Percentiles rank a stretch among this genome's conserved stretches.
These are phyloP conservation scores for Episyrphus balteatus DNA, from an alignment of 1,140 invertebrate genomes.

Conservation along the genomic window DNA sequence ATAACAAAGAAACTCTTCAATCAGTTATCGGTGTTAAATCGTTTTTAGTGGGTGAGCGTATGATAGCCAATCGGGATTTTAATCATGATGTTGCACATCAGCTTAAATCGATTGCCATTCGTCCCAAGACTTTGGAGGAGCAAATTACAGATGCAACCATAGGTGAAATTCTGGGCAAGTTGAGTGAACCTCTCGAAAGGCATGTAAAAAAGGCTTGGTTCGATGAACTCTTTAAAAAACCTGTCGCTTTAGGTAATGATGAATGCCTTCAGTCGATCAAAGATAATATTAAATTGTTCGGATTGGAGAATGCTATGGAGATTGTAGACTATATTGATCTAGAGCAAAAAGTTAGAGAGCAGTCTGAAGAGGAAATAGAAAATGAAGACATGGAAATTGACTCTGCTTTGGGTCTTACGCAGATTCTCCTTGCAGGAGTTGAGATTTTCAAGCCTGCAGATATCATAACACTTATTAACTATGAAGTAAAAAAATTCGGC, in stretches of 20 bases:
- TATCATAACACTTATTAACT: constrained; percentile 4
- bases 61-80: constrained; percentile 6
- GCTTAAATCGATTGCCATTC: constrained; percentile 11
- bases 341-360: background rate
- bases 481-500: constrained; percentile 7
- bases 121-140: constrained; percentile 13
- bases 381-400: constrained; percentile 4
- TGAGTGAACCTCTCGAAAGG: constrained; percentile 12
- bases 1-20: constrained; percentile 10
- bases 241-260: constrained; percentile 15
- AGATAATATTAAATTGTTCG: constrained; percentile 11
- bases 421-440: constrained; percentile 4
- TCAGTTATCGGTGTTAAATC: constrained; percentile 7
- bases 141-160: constrained; percentile 10
- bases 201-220: constrained; percentile 8
- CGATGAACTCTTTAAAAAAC: constrained; percentile 11
- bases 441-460: constrained; percentile 6
- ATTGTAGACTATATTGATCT: constrained; percentile 8
- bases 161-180: constrained; percentile 17
- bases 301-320: constrained; percentile 3
- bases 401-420: background rate
- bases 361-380: background rate
- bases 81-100: constrained; percentile 11
- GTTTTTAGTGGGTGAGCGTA: constrained; percentile 9
- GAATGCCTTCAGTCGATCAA: constrained; percentile 22